phyloP scores from a whole-genome alignment of 1,140 invertebrate species.

The Leptinotarsa defecta region DNA sequence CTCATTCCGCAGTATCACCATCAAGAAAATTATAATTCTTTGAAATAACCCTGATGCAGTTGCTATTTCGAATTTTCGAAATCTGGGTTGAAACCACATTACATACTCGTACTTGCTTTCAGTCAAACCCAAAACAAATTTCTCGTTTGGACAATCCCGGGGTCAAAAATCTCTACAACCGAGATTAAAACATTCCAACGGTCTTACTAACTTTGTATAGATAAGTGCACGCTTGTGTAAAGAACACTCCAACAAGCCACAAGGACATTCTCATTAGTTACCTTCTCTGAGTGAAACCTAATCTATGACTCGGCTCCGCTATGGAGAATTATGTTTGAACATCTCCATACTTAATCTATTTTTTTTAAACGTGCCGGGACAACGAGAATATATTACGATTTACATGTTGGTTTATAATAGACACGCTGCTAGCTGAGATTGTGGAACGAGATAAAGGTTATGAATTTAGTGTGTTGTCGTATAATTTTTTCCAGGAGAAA shows the following conservation, averaged over 20 bases:
- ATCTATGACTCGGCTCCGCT: conserved; percentile 25
- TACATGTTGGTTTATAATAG: background rate
- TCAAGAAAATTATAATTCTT: too few species aligned
- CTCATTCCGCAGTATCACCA: too few species aligned
- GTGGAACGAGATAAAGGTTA: background rate
- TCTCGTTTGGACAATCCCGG: background rate
- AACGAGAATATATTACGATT: background rate
- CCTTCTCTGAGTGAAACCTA: conserved; percentile 39
- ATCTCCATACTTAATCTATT: conserved; percentile 35
- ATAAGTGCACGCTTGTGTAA: conserved; percentile 40
- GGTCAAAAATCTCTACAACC: conserved; percentile 17
- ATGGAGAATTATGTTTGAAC: conserved; percentile 36
- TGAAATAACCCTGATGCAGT: too few species aligned
- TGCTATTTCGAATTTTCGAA: too few species aligned
- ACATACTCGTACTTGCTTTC: too few species aligned
- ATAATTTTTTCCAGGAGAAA: background rate
- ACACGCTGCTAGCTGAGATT: background rate
- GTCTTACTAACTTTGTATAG: conserved; percentile 25
- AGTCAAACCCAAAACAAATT: background rate
- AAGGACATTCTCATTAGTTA: conserved; percentile 37
- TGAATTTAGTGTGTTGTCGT: background rate
- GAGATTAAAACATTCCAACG: conserved; percentile 37
- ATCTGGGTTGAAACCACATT: too few species aligned
- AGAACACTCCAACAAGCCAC: conserved; percentile 41
- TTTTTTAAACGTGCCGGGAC: conserved; percentile 20